A percentile compares a stretch with the other conserved stretches of the same genome.
These are phyloP conservation scores for Spodoptera frugiperda DNA, from an alignment of 1,140 invertebrate genomes.

Conservation along the genomic window DNA sequence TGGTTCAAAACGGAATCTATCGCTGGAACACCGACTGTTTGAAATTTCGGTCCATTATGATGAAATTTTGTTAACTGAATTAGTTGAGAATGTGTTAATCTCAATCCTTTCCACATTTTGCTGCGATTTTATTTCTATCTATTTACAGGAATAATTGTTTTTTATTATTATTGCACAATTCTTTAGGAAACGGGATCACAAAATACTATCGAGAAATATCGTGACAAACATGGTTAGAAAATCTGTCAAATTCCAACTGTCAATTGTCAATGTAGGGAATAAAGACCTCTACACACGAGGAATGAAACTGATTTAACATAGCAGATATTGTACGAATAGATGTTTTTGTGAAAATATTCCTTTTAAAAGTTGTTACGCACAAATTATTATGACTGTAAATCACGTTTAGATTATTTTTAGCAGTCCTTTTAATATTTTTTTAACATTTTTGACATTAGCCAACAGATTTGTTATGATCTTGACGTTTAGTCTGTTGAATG, in stretches of 20 bases:
- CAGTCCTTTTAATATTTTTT: not conserved
- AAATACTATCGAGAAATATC: conserved; percentile 67
- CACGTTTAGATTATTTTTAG: not conserved
- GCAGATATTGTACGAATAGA: not conserved
- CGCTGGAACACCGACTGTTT: conserved; percentile 76
- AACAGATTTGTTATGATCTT: not conserved
- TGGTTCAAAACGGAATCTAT: conserved; percentile 80
- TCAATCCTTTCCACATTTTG: conserved; percentile 82
- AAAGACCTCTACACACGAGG: conserved; percentile 3
- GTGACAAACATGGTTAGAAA: conserved; percentile 83
- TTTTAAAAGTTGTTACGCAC: not conserved
- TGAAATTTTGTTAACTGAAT: conserved; percentile 74
- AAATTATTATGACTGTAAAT: not conserved
- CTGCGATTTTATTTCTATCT: conserved; percentile 54
- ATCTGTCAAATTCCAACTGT: conserved; percentile 65
- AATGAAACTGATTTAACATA: conserved; percentile 1
- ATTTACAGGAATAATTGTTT: conserved; percentile 65
- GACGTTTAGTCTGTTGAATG: no score
- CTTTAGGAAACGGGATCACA: conserved; percentile 69
- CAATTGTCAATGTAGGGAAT: conserved; percentile 29
- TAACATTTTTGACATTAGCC: conserved; percentile 8
- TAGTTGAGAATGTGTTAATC: conserved; percentile 80
- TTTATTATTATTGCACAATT: conserved; percentile 71
- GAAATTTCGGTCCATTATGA: conserved; percentile 77
- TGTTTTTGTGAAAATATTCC: not conserved